A percentile compares a stretch with the other conserved stretches of the same genome.
phyloP scores from a whole-genome alignment of 2,888 invertebrate species.

The Diarsia dahlii region DNA sequence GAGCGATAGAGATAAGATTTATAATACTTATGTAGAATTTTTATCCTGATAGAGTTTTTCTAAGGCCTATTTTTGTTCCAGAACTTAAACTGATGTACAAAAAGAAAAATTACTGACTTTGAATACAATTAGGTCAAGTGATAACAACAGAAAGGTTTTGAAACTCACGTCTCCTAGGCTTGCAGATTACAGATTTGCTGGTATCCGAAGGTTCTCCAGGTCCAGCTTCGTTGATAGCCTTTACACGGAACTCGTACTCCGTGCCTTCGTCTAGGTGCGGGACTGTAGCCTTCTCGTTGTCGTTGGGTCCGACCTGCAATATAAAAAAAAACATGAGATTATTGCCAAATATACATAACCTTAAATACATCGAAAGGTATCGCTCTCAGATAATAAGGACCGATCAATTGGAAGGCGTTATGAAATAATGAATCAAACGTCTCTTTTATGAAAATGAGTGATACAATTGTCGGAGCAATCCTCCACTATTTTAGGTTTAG shows the following conservation, averaged over 20 bases:
- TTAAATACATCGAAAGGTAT: no score
- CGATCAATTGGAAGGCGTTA: no score
- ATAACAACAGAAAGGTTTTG: neutral
- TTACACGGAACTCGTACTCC: constrained; percentile 98
- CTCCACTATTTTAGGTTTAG: no score
- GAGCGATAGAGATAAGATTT: neutral
- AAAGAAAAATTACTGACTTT: neutral
- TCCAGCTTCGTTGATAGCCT: constrained; percentile 98
- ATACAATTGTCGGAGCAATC: no score
- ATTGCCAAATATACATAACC: no score
- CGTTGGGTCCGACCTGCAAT: constrained; percentile 91
- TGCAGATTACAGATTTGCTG: constrained; percentile 96
- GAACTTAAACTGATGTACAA: neutral
- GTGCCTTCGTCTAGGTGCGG: constrained; percentile 97
- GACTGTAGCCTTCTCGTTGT: constrained; percentile 95
- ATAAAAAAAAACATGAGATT: no score
- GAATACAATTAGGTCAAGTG: neutral
- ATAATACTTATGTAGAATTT: no score
- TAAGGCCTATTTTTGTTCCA: no score
- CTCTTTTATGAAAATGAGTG: no score
- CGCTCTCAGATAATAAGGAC: no score
- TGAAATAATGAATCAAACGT: no score
- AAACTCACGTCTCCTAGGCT: constrained; percentile 94
- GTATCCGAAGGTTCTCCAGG: constrained; percentile 97
- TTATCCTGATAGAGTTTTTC: no score